A percentile compares a stretch with the other conserved stretches of the same genome.
phyloP scores from a whole-genome alignment of 2,888 invertebrate genomes.

The Cylloceria caligata region DNA sequence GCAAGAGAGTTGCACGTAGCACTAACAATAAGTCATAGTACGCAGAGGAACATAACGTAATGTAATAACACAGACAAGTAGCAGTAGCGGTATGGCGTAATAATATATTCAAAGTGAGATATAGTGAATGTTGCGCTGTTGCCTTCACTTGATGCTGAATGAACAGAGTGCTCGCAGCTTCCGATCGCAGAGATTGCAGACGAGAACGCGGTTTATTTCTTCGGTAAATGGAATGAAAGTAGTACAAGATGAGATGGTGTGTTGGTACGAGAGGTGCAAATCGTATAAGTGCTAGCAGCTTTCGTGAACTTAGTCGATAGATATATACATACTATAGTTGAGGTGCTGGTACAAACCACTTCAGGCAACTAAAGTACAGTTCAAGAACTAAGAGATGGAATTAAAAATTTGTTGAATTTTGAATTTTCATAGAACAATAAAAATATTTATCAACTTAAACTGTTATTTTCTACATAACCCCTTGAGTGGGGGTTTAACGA shows the following conservation, averaged over 20 bases:
- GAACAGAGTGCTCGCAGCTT: constrained; percentile 45
- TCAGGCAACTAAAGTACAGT: neutral
- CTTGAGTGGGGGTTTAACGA: too few relatives aligned
- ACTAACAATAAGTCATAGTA: constrained; percentile 13
- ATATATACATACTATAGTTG: neutral
- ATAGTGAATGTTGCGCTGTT: constrained; percentile 11
- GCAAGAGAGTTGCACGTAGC: neutral
- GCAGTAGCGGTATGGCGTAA: constrained; percentile 40
- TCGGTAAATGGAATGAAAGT: constrained; percentile 59
- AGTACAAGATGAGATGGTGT: neutral
- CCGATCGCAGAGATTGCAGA: constrained; percentile 59
- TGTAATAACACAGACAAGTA: constrained; percentile 10
- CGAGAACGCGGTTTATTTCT: constrained; percentile 57
- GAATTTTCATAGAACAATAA: neutral
- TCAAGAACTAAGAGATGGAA: neutral
- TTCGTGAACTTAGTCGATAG: neutral
- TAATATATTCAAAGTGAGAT: constrained; percentile 48
- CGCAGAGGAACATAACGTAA: neutral
- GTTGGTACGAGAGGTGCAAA: neutral
- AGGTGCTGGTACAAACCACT: neutral
- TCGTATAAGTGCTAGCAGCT: neutral
- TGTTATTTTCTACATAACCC: too few relatives aligned
- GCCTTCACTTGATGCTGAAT: constrained; percentile 53
- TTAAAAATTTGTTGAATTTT: neutral
- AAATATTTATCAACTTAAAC: neutral